Base-by-base conservation (phyloP, 2,888 invertebrate species). In the Cantharis flavilabris region DNA sequence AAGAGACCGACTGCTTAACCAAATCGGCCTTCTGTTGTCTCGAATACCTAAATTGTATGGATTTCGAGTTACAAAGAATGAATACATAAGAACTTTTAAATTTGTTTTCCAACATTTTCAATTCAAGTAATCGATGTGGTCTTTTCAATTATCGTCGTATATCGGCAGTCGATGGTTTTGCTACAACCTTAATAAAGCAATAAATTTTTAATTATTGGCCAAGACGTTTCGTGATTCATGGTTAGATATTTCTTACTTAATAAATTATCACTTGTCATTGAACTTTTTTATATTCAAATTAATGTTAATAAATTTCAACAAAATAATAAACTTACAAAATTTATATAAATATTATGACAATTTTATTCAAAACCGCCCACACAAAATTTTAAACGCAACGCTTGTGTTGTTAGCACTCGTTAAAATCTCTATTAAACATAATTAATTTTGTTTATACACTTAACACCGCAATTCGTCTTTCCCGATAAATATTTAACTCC, bases 1-100 rank as follows among this genome's bases (percentile, higher is more conserved):
- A 79, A 79, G 77, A 67, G 62, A 62, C 79, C 79, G 79, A 70
- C 79, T 76, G 77, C 67, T 77, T 79, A 79, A 77, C 76, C 72
- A 79, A 79, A 76, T 76, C 76, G 78, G 64, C 71, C 49, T 73
- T 62, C 67, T 67, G 72, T 72, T 70, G 77, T 77, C 75, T 77
- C 69, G 75, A 78, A 78, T 78, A 78, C 78, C 75, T 78, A 78
- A 78, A 78, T 78, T 75, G 75, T 73, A 63, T 49, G 72, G 70
- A 73, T 75, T 78, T 72, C 71, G 49, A 70, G 30, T 70, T 73
- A 73, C 76, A 23, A 67, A 67, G 71, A 71, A 71, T 71, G 71
- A 75, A 75, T 75, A 71, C 75, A 69, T 71, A 16, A 49, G 49
- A 49, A 49, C 49, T 49, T 49, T 49, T 49, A 49, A 49, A 49